Conservation (phyloP, 2,888 invertebrate species). For the Selenia dentaria region DNA sequence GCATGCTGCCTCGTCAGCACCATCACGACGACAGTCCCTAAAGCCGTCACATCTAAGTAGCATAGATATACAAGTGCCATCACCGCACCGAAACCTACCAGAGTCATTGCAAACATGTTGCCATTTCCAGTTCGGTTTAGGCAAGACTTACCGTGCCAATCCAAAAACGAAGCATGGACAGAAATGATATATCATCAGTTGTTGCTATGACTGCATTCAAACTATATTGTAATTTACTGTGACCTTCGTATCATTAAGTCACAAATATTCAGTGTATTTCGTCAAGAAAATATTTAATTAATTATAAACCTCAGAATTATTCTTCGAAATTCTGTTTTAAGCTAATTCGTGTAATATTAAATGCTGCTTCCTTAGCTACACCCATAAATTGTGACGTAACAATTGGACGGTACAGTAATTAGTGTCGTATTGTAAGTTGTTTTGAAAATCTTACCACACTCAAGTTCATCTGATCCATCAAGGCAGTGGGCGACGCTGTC, state of each 20-base stretch:
- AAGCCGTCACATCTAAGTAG: constrained; percentile 89
- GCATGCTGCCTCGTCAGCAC: constrained; percentile 86
- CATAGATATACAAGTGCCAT: constrained; percentile 89
- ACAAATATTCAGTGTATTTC: too few species aligned
- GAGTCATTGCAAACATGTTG: constrained; percentile 68
- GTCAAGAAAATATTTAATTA: too few species aligned
- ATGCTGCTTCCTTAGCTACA: too few species aligned
- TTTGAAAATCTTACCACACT: constrained; percentile 68
- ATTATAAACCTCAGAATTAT: too few species aligned
- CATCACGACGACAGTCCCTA: constrained; percentile 88
- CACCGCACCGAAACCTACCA: constrained; percentile 88
- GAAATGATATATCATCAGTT: constrained; percentile 20
- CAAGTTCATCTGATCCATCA: constrained; percentile 86
- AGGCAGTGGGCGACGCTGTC: constrained; percentile 80
- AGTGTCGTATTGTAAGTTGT: too few species aligned
- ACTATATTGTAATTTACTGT: too few species aligned
- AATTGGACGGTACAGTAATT: too few species aligned
- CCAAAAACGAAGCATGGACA: constrained; percentile 51
- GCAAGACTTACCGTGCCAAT: constrained; percentile 66
- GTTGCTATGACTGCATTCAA: too few species aligned
- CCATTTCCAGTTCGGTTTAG: constrained; percentile 59
- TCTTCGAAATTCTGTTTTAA: too few species aligned
- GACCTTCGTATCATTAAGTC: too few species aligned
- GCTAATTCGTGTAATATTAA: too few species aligned
- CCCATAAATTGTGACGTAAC: not conserved